A percentile compares a stretch with the other conserved stretches of the same genome.
phyloP scores from a whole-genome alignment of 2,113 vertebrate genomes.

The Uropsilus gracilis region DNA sequence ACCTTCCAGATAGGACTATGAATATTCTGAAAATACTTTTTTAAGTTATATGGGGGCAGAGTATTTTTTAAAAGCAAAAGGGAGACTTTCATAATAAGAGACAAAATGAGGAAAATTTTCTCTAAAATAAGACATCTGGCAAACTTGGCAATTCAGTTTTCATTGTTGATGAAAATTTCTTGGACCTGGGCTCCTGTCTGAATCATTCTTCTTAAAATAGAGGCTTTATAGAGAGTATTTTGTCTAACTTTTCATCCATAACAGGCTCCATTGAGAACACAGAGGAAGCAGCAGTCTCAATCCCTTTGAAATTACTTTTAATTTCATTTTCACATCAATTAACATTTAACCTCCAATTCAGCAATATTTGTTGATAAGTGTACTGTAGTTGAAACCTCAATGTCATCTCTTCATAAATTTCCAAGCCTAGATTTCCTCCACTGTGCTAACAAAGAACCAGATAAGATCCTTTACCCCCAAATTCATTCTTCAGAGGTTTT shows the following conservation, averaged over 20 bases:
- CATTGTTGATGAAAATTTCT: constrained; percentile 51
- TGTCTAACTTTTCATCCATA: constrained; percentile 6
- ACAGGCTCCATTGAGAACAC: background rate
- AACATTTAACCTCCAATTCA: background rate
- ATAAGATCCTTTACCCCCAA: background rate
- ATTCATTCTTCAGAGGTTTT: background rate
- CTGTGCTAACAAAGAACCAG: background rate
- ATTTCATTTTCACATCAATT: constrained; percentile 38
- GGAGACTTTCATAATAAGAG: constrained; percentile 39
- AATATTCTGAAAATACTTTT: constrained; percentile 46
- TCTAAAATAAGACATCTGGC: constrained; percentile 65
- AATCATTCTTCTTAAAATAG: constrained; percentile 64
- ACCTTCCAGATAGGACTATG: background rate
- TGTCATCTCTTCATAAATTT: background rate
- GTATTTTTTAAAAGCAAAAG: constrained; percentile 37
- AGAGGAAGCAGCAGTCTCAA: background rate
- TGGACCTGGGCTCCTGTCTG: constrained; percentile 29
- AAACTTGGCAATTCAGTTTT: constrained; percentile 61
- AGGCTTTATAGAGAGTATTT: constrained; percentile 18
- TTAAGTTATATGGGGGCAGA: constrained; percentile 50
- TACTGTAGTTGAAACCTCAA: background rate
- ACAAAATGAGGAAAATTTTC: constrained; percentile 61
- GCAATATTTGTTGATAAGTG: background rate
- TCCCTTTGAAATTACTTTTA: background rate
- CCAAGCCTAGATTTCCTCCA: background rate